These are phyloP conservation scores for Leucophenga varia DNA, from an alignment of 1,140 invertebrate species.

Conservation along the genomic window DNA sequence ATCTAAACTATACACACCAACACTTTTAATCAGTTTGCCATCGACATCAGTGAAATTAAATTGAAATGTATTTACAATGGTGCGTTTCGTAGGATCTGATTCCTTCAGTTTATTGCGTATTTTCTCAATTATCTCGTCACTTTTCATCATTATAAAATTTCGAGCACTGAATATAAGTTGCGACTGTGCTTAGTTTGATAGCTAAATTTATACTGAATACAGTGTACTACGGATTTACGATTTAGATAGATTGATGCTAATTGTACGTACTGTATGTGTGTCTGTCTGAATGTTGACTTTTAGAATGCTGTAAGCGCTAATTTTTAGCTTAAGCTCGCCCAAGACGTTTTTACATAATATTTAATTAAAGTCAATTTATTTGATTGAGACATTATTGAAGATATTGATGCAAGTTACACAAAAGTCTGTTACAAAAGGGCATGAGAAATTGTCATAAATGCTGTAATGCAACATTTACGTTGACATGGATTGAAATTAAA, in stretches of 20 bases:
- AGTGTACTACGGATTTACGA: too few relatives aligned
- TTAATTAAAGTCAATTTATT: slow-evolving; percentile 56
- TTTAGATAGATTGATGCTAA: too few relatives aligned
- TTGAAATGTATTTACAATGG: slow-evolving; percentile 47
- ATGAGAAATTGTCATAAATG: slow-evolving; percentile 29
- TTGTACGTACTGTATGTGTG: too few relatives aligned
- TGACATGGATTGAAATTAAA: slow-evolving; percentile 14
- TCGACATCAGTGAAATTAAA: slow-evolving; percentile 50
- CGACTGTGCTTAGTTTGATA: too few relatives aligned
- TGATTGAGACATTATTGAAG: slow-evolving; percentile 40
- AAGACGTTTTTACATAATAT: slow-evolving; percentile 47
- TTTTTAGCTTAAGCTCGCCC: too few relatives aligned
- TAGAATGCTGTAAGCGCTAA: too few relatives aligned
- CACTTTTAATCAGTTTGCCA: slow-evolving; percentile 47
- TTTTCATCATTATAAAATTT: slow-evolving; percentile 47
- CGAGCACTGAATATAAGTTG: too few relatives aligned
- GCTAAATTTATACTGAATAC: too few relatives aligned
- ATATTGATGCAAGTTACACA: slow-evolving; percentile 46
- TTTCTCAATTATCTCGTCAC: slow-evolving; percentile 50
- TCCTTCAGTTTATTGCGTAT: slow-evolving; percentile 50
- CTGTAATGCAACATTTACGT: slow-evolving; percentile 21
- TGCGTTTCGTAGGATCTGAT: slow-evolving; percentile 42
- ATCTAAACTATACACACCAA: slow-evolving; percentile 32
- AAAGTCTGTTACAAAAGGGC: slow-evolving; percentile 23
- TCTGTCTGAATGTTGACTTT: too few relatives aligned